Percentiles rank a stretch among this genome's conserved stretches.
Evolutionary conservation across 2,888 invertebrate species (phyloP).

Genomic region (Heliconius hortense): DNA sequence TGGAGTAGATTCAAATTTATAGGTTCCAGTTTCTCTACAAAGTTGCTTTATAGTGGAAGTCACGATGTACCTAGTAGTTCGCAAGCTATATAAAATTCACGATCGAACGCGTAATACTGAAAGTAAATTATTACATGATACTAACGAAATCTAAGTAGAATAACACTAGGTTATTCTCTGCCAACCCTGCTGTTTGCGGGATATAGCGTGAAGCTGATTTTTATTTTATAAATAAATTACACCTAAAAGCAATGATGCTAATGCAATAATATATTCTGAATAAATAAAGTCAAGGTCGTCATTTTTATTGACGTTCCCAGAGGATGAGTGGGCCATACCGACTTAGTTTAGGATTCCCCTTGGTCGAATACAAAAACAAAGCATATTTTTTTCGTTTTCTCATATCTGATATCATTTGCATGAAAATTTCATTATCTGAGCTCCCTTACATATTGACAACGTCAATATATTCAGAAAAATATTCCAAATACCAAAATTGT

Average conservation of each 20-base stretch:
- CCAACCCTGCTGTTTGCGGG: too few relatives aligned
- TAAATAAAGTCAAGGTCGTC: slow-evolving; percentile 29
- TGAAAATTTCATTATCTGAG: slow-evolving; percentile 49
- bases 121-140: neutral
- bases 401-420: slow-evolving; percentile 46
- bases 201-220: too few relatives aligned
- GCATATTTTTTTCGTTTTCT: slow-evolving; percentile 43
- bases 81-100: slow-evolving; percentile 5
- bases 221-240: neutral
- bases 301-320: slow-evolving; percentile 33
- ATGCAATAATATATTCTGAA: slow-evolving; percentile 18
- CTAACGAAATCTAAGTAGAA: neutral
- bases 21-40: neutral
- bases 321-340: slow-evolving; percentile 32
- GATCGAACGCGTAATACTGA: neutral
- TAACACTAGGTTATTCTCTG: too few relatives aligned
- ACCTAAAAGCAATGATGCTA: slow-evolving; percentile 4
- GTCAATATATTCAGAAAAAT: slow-evolving; percentile 46
- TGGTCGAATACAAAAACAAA: slow-evolving; percentile 41
- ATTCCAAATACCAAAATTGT: slow-evolving; percentile 42
- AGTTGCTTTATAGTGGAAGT: slow-evolving; percentile 3
- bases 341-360: slow-evolving; percentile 42
- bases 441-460: slow-evolving; percentile 47
- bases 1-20: slow-evolving; percentile 1
- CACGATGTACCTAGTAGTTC: neutral